These are phyloP conservation scores for Amphimallon solstitiale DNA, from an alignment of 2,888 invertebrate genomes.

Conservation along the genomic window DNA sequence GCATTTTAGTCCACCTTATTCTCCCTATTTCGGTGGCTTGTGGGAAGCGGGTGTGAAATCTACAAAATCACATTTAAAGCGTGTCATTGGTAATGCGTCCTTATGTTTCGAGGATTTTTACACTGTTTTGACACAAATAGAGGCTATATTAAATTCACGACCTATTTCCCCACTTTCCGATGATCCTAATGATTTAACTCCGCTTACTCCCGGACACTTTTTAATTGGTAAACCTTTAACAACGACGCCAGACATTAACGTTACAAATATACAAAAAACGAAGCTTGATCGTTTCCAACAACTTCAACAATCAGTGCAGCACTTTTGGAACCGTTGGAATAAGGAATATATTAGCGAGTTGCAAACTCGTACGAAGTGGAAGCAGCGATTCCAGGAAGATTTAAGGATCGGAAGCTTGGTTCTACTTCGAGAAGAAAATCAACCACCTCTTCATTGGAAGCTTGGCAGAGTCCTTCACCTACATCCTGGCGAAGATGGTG, in stretches of 20 bases:
- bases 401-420: slow-evolving; percentile 37
- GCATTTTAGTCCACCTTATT: too few species aligned
- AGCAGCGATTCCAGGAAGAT: not conserved
- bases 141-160: not conserved
- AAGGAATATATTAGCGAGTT: slow-evolving; percentile 41
- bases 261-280: not conserved
- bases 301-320: slow-evolving; percentile 33
- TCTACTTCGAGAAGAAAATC: slow-evolving; percentile 40
- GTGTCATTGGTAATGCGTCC: too few species aligned
- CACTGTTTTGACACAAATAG: not conserved
- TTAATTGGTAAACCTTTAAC: too few species aligned
- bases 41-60: too few species aligned
- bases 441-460: slow-evolving; percentile 40
- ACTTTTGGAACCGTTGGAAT: slow-evolving; percentile 40
- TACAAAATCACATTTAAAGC: too few species aligned
- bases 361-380: slow-evolving; percentile 41
- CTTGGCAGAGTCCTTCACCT: slow-evolving; percentile 31
- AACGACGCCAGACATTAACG: not conserved
- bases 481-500: slow-evolving; percentile 34
- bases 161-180: not conserved
- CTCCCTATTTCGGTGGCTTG: too few species aligned
- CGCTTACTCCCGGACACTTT: not conserved
- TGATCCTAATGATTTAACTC: not conserved
- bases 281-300: not conserved
- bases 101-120: not conserved